phyloP scores from a whole-genome alignment of 1,140 invertebrate genomes.

The Euwallacea similis region DNA sequence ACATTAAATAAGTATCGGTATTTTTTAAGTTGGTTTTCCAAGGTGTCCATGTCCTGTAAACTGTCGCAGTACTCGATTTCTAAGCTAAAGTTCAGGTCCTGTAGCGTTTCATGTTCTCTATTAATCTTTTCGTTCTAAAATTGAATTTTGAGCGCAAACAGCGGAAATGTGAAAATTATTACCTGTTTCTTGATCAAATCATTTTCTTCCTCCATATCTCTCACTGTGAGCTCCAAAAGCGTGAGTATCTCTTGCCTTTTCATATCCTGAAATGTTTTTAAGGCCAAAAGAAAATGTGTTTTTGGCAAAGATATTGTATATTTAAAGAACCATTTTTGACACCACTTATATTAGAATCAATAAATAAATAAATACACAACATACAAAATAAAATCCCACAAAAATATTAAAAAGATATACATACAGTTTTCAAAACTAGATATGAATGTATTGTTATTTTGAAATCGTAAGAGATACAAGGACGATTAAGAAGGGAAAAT shows the following conservation, averaged over 20 bases:
- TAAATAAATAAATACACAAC: neutral
- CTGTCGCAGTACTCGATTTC: constrained; percentile 49
- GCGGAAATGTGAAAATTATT: neutral
- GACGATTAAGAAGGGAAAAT: too few relatives aligned
- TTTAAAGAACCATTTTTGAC: neutral
- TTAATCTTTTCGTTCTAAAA: constrained; percentile 26
- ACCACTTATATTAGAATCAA: constrained; percentile 18
- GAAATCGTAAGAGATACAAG: too few relatives aligned
- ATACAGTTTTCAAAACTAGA: too few relatives aligned
- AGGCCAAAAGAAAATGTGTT: too few relatives aligned
- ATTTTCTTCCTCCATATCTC: constrained; percentile 34
- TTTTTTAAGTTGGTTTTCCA: constrained; percentile 48
- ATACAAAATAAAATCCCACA: neutral
- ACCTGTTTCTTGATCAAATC: constrained; percentile 25
- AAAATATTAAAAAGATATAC: too few relatives aligned
- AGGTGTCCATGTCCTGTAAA: constrained; percentile 46
- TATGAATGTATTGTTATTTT: too few relatives aligned
- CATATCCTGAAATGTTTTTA: constrained; percentile 1
- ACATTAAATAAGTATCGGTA: constrained; percentile 45
- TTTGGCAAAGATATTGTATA: too few relatives aligned
- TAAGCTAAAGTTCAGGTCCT: constrained; percentile 46
- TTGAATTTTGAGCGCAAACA: neutral
- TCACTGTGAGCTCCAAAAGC: constrained; percentile 13
- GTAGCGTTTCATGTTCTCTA: constrained; percentile 41
- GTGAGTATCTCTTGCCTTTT: constrained; percentile 24